Conservation (phyloP, 2,797 vertebrate species). For the Sebastes miniatus region DNA sequence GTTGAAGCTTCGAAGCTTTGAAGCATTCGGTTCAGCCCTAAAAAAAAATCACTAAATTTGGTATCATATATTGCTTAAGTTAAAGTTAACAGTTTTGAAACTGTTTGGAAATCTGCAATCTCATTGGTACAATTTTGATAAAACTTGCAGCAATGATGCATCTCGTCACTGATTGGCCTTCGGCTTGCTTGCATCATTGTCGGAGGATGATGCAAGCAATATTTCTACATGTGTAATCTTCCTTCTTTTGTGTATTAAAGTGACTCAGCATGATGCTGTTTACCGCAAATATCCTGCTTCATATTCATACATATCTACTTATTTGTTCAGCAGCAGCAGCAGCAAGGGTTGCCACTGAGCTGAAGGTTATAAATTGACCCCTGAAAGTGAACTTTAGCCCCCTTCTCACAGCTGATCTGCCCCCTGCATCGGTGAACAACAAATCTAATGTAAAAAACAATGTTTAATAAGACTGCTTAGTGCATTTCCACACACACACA, state of each 20-base stretch:
- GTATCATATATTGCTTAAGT: background rate
- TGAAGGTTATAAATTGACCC: background rate
- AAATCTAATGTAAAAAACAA: constrained; percentile 1
- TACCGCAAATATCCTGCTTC: background rate
- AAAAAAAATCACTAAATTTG: background rate
- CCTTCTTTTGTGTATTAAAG: background rate
- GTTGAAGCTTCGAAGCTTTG: too few species aligned
- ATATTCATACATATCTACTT: background rate
- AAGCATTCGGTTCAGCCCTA: too few species aligned
- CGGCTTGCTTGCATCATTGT: background rate
- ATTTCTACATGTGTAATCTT: background rate
- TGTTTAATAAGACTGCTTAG: constrained; percentile 19
- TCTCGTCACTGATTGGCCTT: background rate
- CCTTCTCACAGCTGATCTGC: background rate
- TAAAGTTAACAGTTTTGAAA: background rate
- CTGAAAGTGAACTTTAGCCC: background rate
- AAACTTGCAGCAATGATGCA: background rate
- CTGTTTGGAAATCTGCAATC: background rate
- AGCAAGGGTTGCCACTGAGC: background rate
- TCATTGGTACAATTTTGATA: background rate
- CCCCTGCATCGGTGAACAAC: background rate
- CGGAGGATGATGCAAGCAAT: background rate
- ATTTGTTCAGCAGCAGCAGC: background rate
- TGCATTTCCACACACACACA: constrained; percentile 9
- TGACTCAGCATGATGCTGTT: background rate